These are phyloP conservation scores for Steinernema hermaphroditum DNA, from an alignment of 2,888 invertebrate species.

Conservation along the genomic window DNA sequence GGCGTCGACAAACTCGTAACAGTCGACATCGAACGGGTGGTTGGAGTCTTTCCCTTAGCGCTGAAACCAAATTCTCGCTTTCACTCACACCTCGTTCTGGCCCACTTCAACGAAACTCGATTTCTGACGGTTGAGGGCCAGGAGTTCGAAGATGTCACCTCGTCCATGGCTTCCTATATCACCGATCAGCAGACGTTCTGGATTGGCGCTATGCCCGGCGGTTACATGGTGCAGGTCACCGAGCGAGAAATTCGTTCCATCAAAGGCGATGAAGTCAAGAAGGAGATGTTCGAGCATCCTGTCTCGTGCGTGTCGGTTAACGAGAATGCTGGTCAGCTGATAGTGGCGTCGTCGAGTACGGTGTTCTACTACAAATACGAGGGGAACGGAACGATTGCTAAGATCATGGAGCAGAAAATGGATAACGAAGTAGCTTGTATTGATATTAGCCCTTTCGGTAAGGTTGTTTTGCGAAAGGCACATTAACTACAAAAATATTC, in stretches of 20 bases:
- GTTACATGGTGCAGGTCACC: constrained; percentile 2
- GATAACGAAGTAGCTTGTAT: constrained; percentile 94
- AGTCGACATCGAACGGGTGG: background rate
- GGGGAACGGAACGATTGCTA: constrained; percentile 41
- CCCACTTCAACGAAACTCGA: constrained; percentile 91
- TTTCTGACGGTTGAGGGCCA: constrained; percentile 82
- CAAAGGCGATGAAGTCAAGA: background rate
- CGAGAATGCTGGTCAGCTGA: constrained; percentile 64
- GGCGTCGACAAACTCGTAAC: constrained; percentile 71
- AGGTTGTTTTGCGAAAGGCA: constrained; percentile 27
- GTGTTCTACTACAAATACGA: constrained; percentile 49
- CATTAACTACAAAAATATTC: no score
- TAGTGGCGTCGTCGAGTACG: constrained; percentile 42
- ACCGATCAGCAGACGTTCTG: background rate
- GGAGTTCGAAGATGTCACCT: constrained; percentile 82
- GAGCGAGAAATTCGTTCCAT: background rate
- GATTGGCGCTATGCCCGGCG: constrained; percentile 5
- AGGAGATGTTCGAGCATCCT: background rate
- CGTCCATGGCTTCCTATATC: background rate
- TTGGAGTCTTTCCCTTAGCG: background rate
- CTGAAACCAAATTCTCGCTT: constrained; percentile 30
- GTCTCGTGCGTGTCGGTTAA: constrained; percentile 35
- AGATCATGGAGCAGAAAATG: constrained; percentile 71
- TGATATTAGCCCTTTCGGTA: constrained; percentile 80
- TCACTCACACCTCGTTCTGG: constrained; percentile 85